These are phyloP conservation scores for Idaea dimidiata DNA, from an alignment of 2,888 invertebrate species.

Conservation along the genomic window DNA sequence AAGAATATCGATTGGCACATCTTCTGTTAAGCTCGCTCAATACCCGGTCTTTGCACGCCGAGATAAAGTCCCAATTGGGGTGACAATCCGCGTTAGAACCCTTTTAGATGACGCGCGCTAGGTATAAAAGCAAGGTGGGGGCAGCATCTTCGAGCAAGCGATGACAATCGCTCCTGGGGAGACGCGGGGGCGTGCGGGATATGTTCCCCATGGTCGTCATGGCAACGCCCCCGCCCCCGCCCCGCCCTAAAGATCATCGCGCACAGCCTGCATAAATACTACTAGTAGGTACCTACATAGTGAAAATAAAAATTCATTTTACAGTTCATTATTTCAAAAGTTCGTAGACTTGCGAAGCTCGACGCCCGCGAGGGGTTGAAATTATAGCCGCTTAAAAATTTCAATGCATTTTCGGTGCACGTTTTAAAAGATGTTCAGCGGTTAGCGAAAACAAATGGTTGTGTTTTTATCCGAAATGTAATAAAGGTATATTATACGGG, in stretches of 20 bases:
- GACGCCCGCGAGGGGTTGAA: conserved; percentile 25
- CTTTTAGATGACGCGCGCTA: conserved; percentile 68
- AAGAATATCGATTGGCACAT: conserved; percentile 53
- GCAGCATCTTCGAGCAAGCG: conserved; percentile 68
- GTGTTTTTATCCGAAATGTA: conserved; percentile 28
- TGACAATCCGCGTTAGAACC: conserved; percentile 53
- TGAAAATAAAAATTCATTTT: conserved; percentile 76
- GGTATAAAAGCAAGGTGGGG: conserved; percentile 67
- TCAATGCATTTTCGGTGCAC: conserved; percentile 40
- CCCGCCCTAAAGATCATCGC: conserved; percentile 69
- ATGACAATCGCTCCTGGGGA: conserved; percentile 72
- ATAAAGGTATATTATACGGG: conserved; percentile 30
- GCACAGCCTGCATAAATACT: conserved; percentile 53
- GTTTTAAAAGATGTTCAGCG: conserved; percentile 27
- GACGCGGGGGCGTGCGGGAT: conserved; percentile 67
- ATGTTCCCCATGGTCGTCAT: conserved; percentile 64
- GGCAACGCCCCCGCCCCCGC: conserved; percentile 67
- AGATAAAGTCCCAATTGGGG: conserved; percentile 44
- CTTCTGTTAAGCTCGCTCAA: conserved; percentile 22
- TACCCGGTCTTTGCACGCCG: conserved; percentile 34
- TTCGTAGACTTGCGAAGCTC: conserved; percentile 60
- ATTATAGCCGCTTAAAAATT: conserved; percentile 34
- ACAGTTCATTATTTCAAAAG: conserved; percentile 71
- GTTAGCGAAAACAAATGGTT: conserved; percentile 28
- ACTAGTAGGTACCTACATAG: conserved; percentile 43